Percentiles rank a stretch among this genome's conserved stretches.
Evolutionary conservation across 2,797 vertebrate species (phyloP).

Genomic region (Morus bassanus): DNA sequence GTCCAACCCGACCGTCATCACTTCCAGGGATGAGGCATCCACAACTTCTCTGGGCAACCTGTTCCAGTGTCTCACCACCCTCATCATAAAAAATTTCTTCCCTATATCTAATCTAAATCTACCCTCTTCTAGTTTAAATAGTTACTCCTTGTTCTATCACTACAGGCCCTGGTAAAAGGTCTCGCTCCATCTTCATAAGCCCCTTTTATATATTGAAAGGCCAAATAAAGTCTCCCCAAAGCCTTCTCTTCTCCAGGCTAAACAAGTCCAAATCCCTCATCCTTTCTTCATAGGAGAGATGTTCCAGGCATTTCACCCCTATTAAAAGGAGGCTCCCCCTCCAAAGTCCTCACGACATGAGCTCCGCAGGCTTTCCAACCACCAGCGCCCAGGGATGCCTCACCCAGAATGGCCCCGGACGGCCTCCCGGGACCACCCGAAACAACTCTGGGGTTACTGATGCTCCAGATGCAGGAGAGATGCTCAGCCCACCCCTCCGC

Average conservation of each 20-base stretch:
- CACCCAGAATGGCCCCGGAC: not conserved
- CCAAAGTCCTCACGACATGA: not conserved
- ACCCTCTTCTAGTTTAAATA: not conserved
- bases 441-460: accelerated
- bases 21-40: not conserved
- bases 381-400: not conserved
- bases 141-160: not conserved
- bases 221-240: not conserved
- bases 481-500: not conserved
- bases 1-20: not conserved
- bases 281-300: accelerated
- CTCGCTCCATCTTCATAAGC: not conserved
- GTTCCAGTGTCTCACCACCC: accelerated
- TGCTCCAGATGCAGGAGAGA: not conserved
- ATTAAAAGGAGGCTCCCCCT: accelerated
- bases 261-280: not conserved
- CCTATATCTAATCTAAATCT: not conserved
- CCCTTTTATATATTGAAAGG: not conserved
- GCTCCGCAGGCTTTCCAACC: not conserved
- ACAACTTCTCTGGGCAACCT: not conserved
- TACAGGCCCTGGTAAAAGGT: not conserved
- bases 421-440: not conserved
- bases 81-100: not conserved
- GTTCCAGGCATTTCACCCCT: not conserved
- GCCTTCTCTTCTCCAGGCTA: not conserved